Evolutionary conservation across 1,140 invertebrate genomes (phyloP).

Genomic region (Reticulitermes speratus): DNA sequence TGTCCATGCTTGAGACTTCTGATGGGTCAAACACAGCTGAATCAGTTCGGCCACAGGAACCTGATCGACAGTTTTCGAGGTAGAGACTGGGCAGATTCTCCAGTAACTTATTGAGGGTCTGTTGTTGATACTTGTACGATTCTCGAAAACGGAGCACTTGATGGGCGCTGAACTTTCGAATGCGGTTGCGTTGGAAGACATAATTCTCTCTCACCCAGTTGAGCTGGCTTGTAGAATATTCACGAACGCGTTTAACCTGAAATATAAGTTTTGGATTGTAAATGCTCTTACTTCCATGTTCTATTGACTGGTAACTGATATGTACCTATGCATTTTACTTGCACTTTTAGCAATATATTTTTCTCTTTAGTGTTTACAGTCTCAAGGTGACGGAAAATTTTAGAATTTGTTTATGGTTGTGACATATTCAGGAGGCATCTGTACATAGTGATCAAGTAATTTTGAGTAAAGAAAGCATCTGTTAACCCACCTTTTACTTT

Average conservation of each 20-base stretch:
- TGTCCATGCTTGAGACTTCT: conserved; percentile 56
- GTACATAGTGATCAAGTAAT: no score
- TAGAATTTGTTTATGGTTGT: no score
- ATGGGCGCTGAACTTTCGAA: conserved; percentile 90
- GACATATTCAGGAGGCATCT: no score
- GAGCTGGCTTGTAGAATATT: conserved; percentile 85
- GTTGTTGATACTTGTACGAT: conserved; percentile 93
- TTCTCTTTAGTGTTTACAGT: no score
- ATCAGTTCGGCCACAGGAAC: conserved; percentile 78
- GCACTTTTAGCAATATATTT: not conserved
- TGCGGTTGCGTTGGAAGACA: conserved; percentile 90
- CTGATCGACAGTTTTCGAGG: conserved; percentile 88
- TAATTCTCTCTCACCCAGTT: conserved; percentile 94
- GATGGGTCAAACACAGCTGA: conserved; percentile 70
- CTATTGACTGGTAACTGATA: not conserved
- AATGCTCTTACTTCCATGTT: not conserved
- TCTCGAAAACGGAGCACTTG: conserved; percentile 85
- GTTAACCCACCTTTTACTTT: no score
- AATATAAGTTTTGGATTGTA: conserved; percentile 35
- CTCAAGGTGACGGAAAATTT: no score
- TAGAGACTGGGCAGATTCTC: conserved; percentile 92
- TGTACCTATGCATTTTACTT: not conserved
- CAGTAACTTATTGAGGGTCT: conserved; percentile 89
- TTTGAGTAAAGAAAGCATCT: no score
- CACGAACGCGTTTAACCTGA: conserved; percentile 79